Percentiles rank a stretch among this genome's conserved stretches.
phyloP scores from a whole-genome alignment of 2,113 vertebrate species.

The Micronycteris hirsuta region DNA sequence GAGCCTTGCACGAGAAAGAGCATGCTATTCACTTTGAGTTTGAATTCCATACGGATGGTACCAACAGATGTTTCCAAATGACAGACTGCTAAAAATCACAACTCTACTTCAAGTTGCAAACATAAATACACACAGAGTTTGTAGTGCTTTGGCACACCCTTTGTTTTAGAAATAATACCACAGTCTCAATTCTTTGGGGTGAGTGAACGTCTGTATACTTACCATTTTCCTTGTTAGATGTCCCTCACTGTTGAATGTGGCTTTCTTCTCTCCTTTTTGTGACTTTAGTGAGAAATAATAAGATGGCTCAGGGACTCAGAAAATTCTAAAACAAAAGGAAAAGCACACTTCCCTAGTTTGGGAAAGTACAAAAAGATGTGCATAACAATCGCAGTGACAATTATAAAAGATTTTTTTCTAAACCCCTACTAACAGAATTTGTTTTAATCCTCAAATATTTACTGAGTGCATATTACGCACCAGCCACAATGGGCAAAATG shows the following conservation, averaged over 20 bases:
- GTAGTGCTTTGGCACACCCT: slow-evolving; percentile 25
- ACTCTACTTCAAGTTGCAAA: slow-evolving; percentile 60
- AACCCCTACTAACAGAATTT: background rate
- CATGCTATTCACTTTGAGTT: slow-evolving; percentile 31
- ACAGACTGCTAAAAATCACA: slow-evolving; percentile 57
- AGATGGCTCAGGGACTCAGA: background rate
- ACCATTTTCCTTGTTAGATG: background rate
- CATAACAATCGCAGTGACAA: background rate
- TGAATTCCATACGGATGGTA: slow-evolving; percentile 64
- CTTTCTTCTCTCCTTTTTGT: background rate
- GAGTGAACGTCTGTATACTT: background rate
- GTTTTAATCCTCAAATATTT: background rate
- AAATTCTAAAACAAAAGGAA: background rate
- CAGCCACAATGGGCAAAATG: background rate
- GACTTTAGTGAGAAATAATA: background rate
- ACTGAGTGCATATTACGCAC: background rate
- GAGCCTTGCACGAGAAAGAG: slow-evolving; percentile 28
- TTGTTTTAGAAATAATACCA: background rate
- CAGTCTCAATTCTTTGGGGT: background rate
- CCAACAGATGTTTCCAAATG: slow-evolving; percentile 73
- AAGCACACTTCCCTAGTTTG: background rate
- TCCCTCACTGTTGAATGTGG: background rate
- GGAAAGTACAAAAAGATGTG: background rate
- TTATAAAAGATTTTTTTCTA: background rate
- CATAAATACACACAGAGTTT: slow-evolving; percentile 35